Base-by-base conservation (phyloP, 37 sponge, comb jelly and placozoan genomes). In the Mnemiopsis leidyi region DNA sequence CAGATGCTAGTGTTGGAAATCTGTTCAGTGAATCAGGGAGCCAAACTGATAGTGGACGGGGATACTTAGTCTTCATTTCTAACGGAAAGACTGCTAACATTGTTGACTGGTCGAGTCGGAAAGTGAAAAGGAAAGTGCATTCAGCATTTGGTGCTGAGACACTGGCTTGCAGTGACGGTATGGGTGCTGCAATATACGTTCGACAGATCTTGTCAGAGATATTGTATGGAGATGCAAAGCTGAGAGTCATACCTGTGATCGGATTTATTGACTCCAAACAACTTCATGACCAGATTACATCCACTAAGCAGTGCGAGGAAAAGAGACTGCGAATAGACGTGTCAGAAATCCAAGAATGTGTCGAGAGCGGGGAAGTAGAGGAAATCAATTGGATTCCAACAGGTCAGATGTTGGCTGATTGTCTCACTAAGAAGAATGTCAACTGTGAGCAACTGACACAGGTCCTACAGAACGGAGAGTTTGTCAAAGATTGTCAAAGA, bases 131-230 rank as follows among this genome's bases (percentile, higher is more conserved):
- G 26, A 30, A 29, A 3, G 73, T 71, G 73, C 73, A 71, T 30
- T 71, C 73, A 71, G 23, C 25, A n/a, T 71, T 71, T 30, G 73
- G 73, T n/a, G 73, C 73, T 3, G 73, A 71, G 73, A 71, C 73
- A 71, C 25, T 71, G 7, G 25, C 25, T 30, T 71, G 73, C 26
- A 30, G 3, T 3, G 73, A 71, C 7, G 73, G 73, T 29, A 23
- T 30, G 26, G 73, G 21, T 23, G 73, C 16, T 71, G 73, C 73
- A 18, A 71, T 71, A 25, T 18, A n/a, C 2, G 25, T 71, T 3
- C 73, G 73, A 71, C 73, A 71, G 25, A 25, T 71, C 23, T 30
- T 71, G 26, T 71, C 73, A 3, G 73, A 71, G 23, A 71, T 71
- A 3, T 30, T 71, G 73, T 71, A n/a, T 30, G 25, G 23, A 23